Evolutionary conservation across 2,113 vertebrate genomes (phyloP).

Genomic region (Myotis davidii): DNA sequence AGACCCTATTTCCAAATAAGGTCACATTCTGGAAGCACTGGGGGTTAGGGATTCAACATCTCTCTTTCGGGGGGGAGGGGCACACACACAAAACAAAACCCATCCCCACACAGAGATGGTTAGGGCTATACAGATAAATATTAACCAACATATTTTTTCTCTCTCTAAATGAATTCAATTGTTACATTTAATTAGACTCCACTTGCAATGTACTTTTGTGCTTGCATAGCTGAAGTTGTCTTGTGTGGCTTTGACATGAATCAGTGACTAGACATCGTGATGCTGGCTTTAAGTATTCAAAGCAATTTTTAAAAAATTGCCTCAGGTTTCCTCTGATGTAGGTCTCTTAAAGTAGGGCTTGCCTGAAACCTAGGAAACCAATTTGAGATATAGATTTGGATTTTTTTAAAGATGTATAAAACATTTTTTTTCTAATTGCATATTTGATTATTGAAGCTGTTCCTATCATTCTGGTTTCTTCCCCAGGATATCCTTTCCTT

Average conservation of each 20-base stretch:
- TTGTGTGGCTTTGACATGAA: neutral
- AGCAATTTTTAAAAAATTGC: neutral
- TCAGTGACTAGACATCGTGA: neutral
- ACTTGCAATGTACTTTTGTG: neutral
- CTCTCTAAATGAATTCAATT: neutral
- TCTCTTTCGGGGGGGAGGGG: neutral
- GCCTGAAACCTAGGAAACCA: neutral
- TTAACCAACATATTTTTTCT: neutral
- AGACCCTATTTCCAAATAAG: neutral
- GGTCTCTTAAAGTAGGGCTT: neutral
- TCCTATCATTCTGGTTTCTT: neutral
- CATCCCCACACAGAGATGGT: neutral
- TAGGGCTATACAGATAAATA: neutral
- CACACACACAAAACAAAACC: neutral
- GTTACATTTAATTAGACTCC: neutral
- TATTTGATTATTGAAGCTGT: constrained; percentile 3
- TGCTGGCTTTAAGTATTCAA: neutral
- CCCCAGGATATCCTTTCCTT: neutral
- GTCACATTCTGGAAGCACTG: neutral
- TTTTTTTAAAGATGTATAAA: neutral
- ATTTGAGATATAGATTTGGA: neutral
- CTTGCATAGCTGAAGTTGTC: neutral
- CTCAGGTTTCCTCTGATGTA: neutral
- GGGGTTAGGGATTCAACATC: neutral
- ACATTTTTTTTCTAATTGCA: neutral